Evolutionary conservation across 1,140 invertebrate species (phyloP).

Genomic region (Argopecten irradians): DNA sequence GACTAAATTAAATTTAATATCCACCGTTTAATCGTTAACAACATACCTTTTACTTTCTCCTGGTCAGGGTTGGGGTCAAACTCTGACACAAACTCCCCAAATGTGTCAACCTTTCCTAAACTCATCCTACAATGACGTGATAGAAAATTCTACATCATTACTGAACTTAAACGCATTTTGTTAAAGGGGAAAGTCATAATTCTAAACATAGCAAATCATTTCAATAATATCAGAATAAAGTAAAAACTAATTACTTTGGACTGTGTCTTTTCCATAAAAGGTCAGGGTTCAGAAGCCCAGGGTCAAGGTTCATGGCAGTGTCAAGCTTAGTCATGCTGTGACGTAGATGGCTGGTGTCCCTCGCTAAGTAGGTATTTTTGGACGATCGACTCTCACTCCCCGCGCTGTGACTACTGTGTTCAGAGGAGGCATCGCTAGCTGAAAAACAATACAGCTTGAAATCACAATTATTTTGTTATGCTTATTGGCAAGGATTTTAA

Average conservation of each 20-base stretch:
- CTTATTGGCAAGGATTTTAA: too few relatives aligned
- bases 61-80: slow-evolving; percentile 89
- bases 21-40: too few relatives aligned
- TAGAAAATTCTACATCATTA: too few relatives aligned
- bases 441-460: too few relatives aligned
- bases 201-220: too few relatives aligned
- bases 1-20: too few relatives aligned
- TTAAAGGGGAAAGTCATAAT: too few relatives aligned
- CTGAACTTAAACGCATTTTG: too few relatives aligned
- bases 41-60: slow-evolving; percentile 79
- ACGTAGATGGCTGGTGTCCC: slow-evolving; percentile 55
- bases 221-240: too few relatives aligned
- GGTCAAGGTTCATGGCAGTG: slow-evolving; percentile 62
- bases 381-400: slow-evolving; percentile 62
- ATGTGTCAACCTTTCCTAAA: slow-evolving; percentile 88
- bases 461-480: too few relatives aligned
- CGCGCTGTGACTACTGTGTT: slow-evolving; percentile 61
- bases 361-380: slow-evolving; percentile 70
- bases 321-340: slow-evolving; percentile 60
- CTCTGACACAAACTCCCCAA: slow-evolving; percentile 92
- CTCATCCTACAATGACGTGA: slow-evolving; percentile 79
- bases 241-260: slow-evolving; percentile 57
- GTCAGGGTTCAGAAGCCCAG: slow-evolving; percentile 70
- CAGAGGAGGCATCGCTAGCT: slow-evolving; percentile 71
- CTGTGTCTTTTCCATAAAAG: slow-evolving; percentile 65